Conservation (phyloP, 2,113 vertebrate genomes). For the Peucedramus taeniatus region DNA sequence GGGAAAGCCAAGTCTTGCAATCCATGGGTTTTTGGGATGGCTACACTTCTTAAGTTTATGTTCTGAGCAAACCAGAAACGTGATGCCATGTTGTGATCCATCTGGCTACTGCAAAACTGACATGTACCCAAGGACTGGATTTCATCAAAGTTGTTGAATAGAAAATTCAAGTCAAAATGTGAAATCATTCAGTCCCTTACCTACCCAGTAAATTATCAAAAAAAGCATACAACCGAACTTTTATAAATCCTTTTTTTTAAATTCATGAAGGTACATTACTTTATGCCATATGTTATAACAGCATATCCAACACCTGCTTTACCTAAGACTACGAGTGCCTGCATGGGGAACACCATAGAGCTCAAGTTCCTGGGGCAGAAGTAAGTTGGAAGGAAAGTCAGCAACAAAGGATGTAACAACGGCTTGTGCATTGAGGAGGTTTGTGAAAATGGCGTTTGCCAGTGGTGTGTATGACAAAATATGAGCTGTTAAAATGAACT, state of each 20-base stretch:
- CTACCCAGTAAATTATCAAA: constrained; percentile 39
- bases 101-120: constrained; percentile 36
- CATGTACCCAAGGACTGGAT: neutral
- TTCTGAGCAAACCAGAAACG: constrained; percentile 38
- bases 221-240: neutral
- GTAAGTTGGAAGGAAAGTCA: constrained; percentile 33
- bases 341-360: constrained; percentile 60
- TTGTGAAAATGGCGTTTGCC: constrained; percentile 62
- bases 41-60: constrained; percentile 16
- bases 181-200: constrained; percentile 50
- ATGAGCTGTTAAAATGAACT: constrained; percentile 62
- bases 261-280: constrained; percentile 58
- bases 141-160: neutral
- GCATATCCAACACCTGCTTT: constrained; percentile 58
- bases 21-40: constrained; percentile 20
- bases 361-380: constrained; percentile 37
- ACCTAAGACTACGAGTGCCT: constrained; percentile 52
- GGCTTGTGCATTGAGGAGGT: constrained; percentile 27
- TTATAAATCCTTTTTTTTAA: neutral
- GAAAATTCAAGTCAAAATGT: constrained; percentile 34
- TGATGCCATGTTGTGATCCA: constrained; percentile 4
- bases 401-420: neutral
- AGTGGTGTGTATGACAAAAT: constrained; percentile 59
- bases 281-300: constrained; percentile 45
- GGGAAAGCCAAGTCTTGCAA: constrained; percentile 54